Base-by-base conservation (phyloP, 2,888 invertebrate genomes). In the Pandemis heparana region DNA sequence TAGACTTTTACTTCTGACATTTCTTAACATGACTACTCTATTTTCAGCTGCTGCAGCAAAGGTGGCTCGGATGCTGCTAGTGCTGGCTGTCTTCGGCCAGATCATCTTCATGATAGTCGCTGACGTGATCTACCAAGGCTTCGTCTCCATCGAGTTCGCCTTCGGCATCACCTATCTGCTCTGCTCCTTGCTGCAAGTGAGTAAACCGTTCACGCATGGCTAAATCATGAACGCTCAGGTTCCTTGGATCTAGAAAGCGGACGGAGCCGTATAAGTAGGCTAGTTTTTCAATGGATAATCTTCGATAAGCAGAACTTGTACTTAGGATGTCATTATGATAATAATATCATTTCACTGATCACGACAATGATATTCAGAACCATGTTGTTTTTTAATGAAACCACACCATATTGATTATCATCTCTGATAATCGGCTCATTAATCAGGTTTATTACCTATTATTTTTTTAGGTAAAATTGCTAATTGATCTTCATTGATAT, bases 71-170 rank as follows among this genome's bases (percentile, higher is more conserved):
- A 97, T 99, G 85, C 95, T 99, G 80, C 93, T 99, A 75, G 85
- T 95, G 32, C 96, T 99, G 93, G 97, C 98, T 8, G 92, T 99
- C 74, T 97, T 97, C 59, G 99, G 99, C 0, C 98, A 99, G 89
- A 91, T 97, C 72, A 90, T 97, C 75, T 98, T 98, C 91, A 96
- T 97, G 86, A 96, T 96, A 81, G 96, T 96, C 3, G 98, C 98
- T 18, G 97, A 97, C 89, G 95, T 96, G 81, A 96, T 97, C 70
- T 96, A 96, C 87, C 95, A 95, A 83, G 95, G 95, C 14, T 81
- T 91, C 72, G 95, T 96, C 67, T 96, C 97, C 68, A 92, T 98
- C 53, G 96, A 97, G 71, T 85, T 96, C 48, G 94, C 96, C 16
- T 99, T 99, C 89, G 96, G 97, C n/a, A 77, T 96, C 69, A 95